Conservation (phyloP, 2,113 vertebrate species). For the Sylvietta virens region DNA sequence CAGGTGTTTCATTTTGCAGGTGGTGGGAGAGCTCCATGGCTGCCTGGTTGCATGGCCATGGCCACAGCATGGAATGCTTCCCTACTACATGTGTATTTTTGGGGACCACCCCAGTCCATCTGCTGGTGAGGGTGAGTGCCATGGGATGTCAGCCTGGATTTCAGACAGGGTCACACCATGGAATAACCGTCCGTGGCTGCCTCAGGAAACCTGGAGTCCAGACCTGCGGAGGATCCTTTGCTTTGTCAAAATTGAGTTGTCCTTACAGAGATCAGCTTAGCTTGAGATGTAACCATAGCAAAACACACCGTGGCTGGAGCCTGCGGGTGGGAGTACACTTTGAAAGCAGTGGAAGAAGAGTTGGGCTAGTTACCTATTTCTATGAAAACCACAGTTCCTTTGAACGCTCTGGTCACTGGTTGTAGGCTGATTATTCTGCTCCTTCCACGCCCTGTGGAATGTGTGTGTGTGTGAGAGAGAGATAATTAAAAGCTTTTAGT, state of each 20-base stretch:
- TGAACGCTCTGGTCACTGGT: neutral
- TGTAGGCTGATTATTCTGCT: slow-evolving; percentile 36
- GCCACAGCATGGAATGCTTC: neutral
- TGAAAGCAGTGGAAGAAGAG: neutral
- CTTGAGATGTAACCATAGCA: neutral
- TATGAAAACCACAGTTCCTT: neutral
- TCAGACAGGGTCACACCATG: neutral
- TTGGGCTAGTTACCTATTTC: neutral
- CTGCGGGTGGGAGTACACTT: accelerated
- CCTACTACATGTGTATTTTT: accelerated
- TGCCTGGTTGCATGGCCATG: accelerated
- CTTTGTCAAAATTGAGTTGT: neutral
- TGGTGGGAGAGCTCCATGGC: neutral
- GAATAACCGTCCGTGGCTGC: neutral
- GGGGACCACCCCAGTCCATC: neutral
- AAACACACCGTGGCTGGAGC: accelerated
- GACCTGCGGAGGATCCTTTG: neutral
- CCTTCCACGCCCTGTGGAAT: neutral
- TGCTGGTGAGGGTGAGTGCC: neutral
- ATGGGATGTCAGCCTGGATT: neutral
- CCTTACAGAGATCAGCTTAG: neutral
- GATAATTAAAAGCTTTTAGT: slow-evolving; percentile 56
- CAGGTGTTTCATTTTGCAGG: neutral
- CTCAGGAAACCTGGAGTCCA: neutral
- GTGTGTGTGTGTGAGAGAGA: neutral